These are phyloP conservation scores for Cuculus canorus DNA, from an alignment of 2,797 vertebrate genomes.

Conservation along the genomic window DNA sequence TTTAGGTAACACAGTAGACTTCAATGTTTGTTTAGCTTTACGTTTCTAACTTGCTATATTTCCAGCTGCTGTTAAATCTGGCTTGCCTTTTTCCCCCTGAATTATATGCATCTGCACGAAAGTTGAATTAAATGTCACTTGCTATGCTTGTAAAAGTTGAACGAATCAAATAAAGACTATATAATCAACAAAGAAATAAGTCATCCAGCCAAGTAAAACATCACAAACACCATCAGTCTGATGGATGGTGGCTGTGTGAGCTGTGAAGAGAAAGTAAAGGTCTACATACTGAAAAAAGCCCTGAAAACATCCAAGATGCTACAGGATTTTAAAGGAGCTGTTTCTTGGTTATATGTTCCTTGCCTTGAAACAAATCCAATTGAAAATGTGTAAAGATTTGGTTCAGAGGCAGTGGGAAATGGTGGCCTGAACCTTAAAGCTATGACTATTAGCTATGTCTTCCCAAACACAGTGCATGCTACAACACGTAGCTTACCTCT, in stretches of 20 bases:
- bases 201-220: background rate
- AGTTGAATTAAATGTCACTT: background rate
- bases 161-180: background rate
- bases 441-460: background rate
- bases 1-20: background rate
- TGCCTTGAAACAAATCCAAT: background rate
- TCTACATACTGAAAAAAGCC: background rate
- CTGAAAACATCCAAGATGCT: background rate
- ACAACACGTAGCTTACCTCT: background rate
- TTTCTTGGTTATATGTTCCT: background rate
- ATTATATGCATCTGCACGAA: background rate
- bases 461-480: background rate
- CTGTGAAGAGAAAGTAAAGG: background rate
- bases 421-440: background rate
- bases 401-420: background rate
- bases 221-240: background rate
- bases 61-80: background rate
- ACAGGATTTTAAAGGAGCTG: background rate
- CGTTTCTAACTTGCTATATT: background rate
- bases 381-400: background rate
- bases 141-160: background rate
- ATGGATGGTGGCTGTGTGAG: background rate
- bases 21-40: conserved; percentile 4
- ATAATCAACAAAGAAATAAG: background rate
- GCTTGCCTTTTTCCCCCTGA: background rate